These are phyloP conservation scores for Drosophila paulistorum DNA, from an alignment of 1,140 invertebrate genomes.

Conservation along the genomic window DNA sequence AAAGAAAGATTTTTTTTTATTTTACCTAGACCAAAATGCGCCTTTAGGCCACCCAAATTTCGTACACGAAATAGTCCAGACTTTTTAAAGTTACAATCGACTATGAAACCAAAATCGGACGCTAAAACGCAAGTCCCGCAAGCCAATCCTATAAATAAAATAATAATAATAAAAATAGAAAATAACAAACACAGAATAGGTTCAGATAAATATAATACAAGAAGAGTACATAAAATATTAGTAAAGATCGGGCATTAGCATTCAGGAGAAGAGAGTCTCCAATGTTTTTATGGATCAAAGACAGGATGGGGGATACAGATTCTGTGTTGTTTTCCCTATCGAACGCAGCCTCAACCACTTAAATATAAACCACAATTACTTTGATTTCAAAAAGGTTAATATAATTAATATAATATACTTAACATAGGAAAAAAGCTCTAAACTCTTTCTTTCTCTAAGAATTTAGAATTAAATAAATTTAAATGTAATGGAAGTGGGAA, in stretches of 20 bases:
- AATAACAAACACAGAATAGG: slow-evolving; percentile 80
- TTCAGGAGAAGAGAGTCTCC: slow-evolving; percentile 4
- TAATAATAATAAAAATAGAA: slow-evolving; percentile 37
- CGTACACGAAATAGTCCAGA: slow-evolving; percentile 93
- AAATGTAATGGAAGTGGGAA: too few relatives aligned
- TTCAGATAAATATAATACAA: slow-evolving; percentile 55
- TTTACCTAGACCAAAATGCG: slow-evolving; percentile 91
- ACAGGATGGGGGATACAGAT: slow-evolving; percentile 20
- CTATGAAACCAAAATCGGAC: slow-evolving; percentile 93
- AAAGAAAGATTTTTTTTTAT: slow-evolving; percentile 72
- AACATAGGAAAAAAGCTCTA: too few relatives aligned
- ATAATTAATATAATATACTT: too few relatives aligned
- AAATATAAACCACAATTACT: background rate
- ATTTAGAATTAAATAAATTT: too few relatives aligned
- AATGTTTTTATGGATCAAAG: background rate
- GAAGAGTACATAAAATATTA: slow-evolving; percentile 19
- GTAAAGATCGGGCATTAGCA: slow-evolving; percentile 46
- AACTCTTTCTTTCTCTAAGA: too few relatives aligned
- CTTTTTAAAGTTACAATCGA: slow-evolving; percentile 96
- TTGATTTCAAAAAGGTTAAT: background rate
- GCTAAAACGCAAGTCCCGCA: slow-evolving; percentile 91
- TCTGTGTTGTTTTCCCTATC: slow-evolving; percentile 60
- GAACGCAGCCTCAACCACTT: slow-evolving; percentile 3
- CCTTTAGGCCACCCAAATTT: slow-evolving; percentile 94
- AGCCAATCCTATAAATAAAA: slow-evolving; percentile 85